Conservation (phyloP, 2,888 invertebrate species). For the Latrodectus elegans region DNA sequence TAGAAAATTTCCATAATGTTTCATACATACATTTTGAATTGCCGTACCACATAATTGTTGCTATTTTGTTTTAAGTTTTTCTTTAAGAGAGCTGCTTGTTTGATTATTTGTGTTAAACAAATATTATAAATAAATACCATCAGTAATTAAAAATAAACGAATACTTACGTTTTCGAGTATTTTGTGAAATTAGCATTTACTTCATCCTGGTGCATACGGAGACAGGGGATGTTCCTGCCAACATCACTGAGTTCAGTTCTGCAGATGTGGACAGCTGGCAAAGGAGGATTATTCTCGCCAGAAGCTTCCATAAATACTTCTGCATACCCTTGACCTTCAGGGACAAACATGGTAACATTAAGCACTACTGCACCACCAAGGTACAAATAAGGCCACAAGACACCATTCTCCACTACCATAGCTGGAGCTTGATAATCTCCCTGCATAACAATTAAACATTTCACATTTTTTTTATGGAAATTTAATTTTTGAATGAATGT, state of each 20-base stretch:
- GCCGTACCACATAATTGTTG: too few relatives aligned
- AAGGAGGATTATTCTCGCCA: slow-evolving; percentile 68
- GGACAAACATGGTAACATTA: slow-evolving; percentile 69
- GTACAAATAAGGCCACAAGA: slow-evolving; percentile 69
- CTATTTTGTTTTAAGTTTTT: too few relatives aligned
- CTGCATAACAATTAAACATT: slow-evolving; percentile 10
- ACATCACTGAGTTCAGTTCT: slow-evolving; percentile 67
- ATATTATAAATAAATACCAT: too few relatives aligned
- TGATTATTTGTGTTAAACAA: too few relatives aligned
- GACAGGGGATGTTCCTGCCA: slow-evolving; percentile 70
- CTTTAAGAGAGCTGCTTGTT: too few relatives aligned
- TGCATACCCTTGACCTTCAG: slow-evolving; percentile 66
- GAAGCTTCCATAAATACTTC: slow-evolving; percentile 69
- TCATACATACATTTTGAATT: too few relatives aligned
- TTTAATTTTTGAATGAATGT: too few relatives aligned
- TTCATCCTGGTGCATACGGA: slow-evolving; percentile 64
- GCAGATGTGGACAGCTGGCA: slow-evolving; percentile 70
- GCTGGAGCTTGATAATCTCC: slow-evolving; percentile 52
- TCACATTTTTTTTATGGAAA: too few relatives aligned
- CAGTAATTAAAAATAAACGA: too few relatives aligned
- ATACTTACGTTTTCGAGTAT: slow-evolving; percentile 65
- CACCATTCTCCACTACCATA: slow-evolving; percentile 69
- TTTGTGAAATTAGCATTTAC: slow-evolving; percentile 68
- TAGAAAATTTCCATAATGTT: too few relatives aligned
- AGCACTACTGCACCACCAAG: slow-evolving; percentile 70